These are phyloP conservation scores for Oryzaephilus surinamensis DNA, from an alignment of 1,140 invertebrate genomes.

Conservation along the genomic window DNA sequence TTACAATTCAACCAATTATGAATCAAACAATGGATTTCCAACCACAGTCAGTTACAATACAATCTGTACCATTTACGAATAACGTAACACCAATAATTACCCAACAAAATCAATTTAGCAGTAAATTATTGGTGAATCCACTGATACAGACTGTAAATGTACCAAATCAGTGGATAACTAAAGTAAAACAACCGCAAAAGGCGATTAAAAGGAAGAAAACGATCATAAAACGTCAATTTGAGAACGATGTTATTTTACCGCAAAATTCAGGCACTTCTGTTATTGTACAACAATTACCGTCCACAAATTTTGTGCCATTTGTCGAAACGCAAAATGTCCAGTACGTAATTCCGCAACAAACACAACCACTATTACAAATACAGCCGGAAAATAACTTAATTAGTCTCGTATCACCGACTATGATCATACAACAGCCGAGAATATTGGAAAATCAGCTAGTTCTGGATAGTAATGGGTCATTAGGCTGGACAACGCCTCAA, in stretches of 20 bases:
- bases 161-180: constrained; percentile 5
- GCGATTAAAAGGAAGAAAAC: constrained; percentile 16
- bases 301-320: constrained; percentile 57
- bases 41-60: constrained; percentile 24
- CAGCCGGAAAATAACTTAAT: constrained; percentile 48
- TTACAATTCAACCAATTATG: constrained; percentile 14
- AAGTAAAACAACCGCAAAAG: constrained; percentile 15
- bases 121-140: constrained; percentile 22
- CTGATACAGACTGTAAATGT: constrained; percentile 11
- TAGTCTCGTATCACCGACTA: constrained; percentile 42
- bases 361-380: constrained; percentile 38
- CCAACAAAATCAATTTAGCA: constrained; percentile 20
- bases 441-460: constrained; percentile 29
- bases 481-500: constrained; percentile 30
- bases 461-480: constrained; percentile 31
- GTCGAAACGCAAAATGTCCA: constrained; percentile 59
- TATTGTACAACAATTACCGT: constrained; percentile 54
- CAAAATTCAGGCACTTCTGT: constrained; percentile 27
- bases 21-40: constrained; percentile 23
- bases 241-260: constrained; percentile 12
- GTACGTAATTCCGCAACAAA: constrained; percentile 57
- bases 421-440: constrained; percentile 31
- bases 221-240: constrained; percentile 17
- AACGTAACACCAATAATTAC: constrained; percentile 17
- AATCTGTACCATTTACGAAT: constrained; percentile 21